Evolutionary conservation across 1,140 invertebrate species (phyloP).

Genomic region (Wiebesia pumilae): DNA sequence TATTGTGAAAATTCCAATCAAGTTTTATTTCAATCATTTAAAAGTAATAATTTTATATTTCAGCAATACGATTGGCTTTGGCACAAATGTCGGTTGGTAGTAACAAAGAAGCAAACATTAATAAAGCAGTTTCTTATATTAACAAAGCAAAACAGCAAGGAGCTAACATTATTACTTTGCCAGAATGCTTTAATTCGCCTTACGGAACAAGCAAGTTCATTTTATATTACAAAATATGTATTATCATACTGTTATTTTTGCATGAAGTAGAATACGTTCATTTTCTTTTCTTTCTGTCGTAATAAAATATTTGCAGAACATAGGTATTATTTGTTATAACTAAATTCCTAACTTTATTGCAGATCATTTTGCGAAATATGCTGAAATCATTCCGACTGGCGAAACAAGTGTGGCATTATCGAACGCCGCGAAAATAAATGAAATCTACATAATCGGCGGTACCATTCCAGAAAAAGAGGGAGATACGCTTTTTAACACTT

Average conservation of each 20-base stretch:
- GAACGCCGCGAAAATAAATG: constrained; percentile 83
- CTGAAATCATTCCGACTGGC: constrained; percentile 87
- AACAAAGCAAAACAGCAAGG: constrained; percentile 83
- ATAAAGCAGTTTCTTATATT: constrained; percentile 83
- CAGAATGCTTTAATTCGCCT: constrained; percentile 96
- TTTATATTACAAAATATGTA: not conserved
- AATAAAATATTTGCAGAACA: not conserved
- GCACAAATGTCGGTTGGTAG: constrained; percentile 86
- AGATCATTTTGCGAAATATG: constrained; percentile 90
- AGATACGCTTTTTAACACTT: constrained; percentile 90
- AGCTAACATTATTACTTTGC: constrained; percentile 87
- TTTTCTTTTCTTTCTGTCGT: not conserved
- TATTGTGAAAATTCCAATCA: constrained; percentile 1
- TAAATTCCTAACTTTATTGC: not conserved
- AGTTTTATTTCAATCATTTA: not conserved
- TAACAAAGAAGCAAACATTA: constrained; percentile 86
- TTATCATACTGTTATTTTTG: not conserved
- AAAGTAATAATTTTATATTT: constrained; percentile 48
- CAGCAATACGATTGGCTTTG: constrained; percentile 80
- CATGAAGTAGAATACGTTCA: not conserved
- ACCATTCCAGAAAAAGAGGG: constrained; percentile 89
- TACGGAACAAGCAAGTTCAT: constrained; percentile 85
- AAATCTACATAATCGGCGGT: constrained; percentile 90
- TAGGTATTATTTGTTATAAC: not conserved
- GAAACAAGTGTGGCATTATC: constrained; percentile 84